phyloP scores from a whole-genome alignment of 2,888 invertebrate species.

The Drymonia ruficornis region DNA sequence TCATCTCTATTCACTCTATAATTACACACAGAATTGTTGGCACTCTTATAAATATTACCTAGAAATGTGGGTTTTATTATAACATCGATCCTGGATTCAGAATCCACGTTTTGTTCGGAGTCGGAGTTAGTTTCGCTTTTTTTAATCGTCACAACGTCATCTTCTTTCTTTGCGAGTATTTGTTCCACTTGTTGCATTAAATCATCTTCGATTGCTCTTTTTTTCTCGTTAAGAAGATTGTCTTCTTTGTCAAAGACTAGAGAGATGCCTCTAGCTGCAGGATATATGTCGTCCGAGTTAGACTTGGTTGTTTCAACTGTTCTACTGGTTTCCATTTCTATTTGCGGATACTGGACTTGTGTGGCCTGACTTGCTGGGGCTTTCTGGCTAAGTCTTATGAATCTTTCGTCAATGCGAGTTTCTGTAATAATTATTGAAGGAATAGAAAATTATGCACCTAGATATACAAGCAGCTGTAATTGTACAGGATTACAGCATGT shows the following conservation, averaged over 20 bases:
- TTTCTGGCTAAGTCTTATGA: constrained; percentile 41
- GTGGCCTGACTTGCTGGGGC: constrained; percentile 44
- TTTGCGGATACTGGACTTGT: constrained; percentile 43
- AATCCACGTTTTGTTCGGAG: not conserved
- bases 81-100: constrained; percentile 4
- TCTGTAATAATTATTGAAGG: constrained; percentile 45
- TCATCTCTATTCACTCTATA: constrained; percentile 19
- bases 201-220: constrained; percentile 18
- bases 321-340: constrained; percentile 25
- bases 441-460: not conserved
- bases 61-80: constrained; percentile 21
- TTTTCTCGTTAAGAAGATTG: constrained; percentile 31
- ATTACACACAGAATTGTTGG: constrained; percentile 4
- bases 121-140: not conserved
- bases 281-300: constrained; percentile 9
- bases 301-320: not conserved
- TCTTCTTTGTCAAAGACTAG: constrained; percentile 49
- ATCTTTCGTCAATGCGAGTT: constrained; percentile 51
- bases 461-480: not conserved
- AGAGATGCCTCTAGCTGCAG: constrained; percentile 37
- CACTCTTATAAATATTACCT: constrained; percentile 25
- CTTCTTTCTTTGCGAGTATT: not conserved
- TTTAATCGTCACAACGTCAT: not conserved
- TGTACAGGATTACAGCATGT: too few species aligned
- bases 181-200: not conserved